Conservation (phyloP, 2,113 vertebrate species). For the Desmodus rotundus region DNA sequence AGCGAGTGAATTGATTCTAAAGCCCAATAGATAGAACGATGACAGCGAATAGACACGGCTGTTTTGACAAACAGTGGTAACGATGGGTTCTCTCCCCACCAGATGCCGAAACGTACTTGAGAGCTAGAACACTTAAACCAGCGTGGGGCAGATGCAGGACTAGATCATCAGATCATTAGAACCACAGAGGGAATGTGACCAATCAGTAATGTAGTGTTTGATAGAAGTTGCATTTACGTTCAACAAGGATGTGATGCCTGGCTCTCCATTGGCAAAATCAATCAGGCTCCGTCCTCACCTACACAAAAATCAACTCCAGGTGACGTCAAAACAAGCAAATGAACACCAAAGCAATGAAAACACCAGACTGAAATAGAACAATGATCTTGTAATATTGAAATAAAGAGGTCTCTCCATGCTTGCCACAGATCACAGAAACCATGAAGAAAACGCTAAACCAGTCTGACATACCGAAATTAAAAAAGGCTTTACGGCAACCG, state of each 20-base stretch:
- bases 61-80: background rate
- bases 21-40: background rate
- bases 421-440: background rate
- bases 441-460: background rate
- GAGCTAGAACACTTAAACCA: background rate
- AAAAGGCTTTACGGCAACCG: background rate
- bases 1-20: background rate
- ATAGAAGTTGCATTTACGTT: background rate
- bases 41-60: background rate
- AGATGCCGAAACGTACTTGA: background rate
- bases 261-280: background rate
- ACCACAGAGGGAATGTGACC: background rate
- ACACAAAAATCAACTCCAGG: background rate
- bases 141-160: accelerated
- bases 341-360: background rate
- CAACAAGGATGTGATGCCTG: background rate
- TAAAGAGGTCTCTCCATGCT: background rate
- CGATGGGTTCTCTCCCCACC: background rate
- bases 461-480: background rate
- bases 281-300: background rate
- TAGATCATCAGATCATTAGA: background rate
- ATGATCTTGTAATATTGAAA: background rate
- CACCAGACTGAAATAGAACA: background rate
- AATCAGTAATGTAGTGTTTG: background rate
- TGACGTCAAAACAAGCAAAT: background rate